These are phyloP conservation scores for silkworm (Bombyx mori) DNA, from an alignment of 1,140 invertebrate species.

Conservation along the genomic window DNA sequence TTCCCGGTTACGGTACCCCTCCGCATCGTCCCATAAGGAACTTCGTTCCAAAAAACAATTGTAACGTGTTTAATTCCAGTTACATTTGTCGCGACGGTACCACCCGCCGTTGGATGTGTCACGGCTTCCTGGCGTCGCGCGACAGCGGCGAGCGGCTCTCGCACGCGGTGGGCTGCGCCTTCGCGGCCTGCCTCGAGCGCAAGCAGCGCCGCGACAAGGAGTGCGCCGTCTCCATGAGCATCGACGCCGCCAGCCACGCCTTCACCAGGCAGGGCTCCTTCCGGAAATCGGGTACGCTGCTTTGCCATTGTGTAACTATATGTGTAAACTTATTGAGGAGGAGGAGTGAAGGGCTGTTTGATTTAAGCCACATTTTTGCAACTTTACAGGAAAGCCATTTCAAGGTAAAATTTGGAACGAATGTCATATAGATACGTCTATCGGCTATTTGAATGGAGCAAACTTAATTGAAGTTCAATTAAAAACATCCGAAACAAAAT, in stretches of 20 bases:
- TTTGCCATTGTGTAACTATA: no score
- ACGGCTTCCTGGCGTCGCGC: slow-evolving; percentile 96
- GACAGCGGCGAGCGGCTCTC: slow-evolving; percentile 97
- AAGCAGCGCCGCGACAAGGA: slow-evolving; percentile 99
- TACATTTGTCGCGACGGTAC: slow-evolving; percentile 76
- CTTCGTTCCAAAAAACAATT: not conserved
- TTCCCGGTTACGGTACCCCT: no score
- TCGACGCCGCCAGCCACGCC: slow-evolving; percentile 93
- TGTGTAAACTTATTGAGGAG: no score
- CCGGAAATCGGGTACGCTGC: slow-evolving; percentile 69
- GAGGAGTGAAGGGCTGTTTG: no score
- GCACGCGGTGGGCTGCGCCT: slow-evolving; percentile 99
- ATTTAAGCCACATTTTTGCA: no score
- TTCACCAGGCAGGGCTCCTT: slow-evolving; percentile 96
- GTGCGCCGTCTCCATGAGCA: slow-evolving; percentile 93
- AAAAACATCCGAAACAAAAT: no score
- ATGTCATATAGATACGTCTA: no score
- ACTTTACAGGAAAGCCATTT: no score
- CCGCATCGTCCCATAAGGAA: no score
- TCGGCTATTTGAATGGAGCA: no score
- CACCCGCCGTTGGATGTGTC: slow-evolving; percentile 97
- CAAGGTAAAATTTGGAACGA: no score
- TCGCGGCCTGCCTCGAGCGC: slow-evolving; percentile 96
- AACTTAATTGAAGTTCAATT: no score
- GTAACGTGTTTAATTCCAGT: slow-evolving; percentile 33